Evolutionary conservation across 2,113 vertebrate species (phyloP).

Genomic region (Odobenus rosmarus): DNA sequence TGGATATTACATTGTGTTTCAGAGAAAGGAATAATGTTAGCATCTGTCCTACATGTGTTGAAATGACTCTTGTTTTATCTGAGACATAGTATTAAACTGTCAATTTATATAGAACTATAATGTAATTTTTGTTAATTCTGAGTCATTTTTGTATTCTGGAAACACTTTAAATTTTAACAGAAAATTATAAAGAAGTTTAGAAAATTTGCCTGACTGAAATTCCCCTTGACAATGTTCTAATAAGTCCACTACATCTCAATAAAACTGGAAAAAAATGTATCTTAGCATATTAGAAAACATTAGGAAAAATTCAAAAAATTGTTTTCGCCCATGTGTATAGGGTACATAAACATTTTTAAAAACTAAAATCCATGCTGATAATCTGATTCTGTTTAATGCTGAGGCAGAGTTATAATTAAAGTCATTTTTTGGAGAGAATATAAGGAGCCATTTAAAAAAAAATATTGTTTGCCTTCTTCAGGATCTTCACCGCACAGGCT

Average conservation of each 20-base stretch:
- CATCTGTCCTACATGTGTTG: not conserved
- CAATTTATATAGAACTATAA: not conserved
- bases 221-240: not conserved
- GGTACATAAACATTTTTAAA: not conserved
- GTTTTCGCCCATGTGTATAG: not conserved
- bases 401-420: not conserved
- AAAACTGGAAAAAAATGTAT: not conserved
- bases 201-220: slow-evolving; percentile 39
- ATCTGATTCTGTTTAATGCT: not conserved
- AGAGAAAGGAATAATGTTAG: slow-evolving; percentile 21
- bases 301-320: not conserved
- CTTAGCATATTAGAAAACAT: slow-evolving; percentile 1
- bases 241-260: not conserved
- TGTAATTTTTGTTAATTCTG: not conserved
- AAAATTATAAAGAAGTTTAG: not conserved
- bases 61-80: not conserved
- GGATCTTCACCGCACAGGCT: slow-evolving; percentile 94
- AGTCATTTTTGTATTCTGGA: slow-evolving; percentile 23
- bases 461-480: slow-evolving; percentile 40
- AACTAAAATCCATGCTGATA: not conserved
- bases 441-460: not conserved
- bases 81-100: not conserved
- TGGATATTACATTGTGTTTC: not conserved
- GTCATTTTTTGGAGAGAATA: not conserved
- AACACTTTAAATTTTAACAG: not conserved